Base-by-base conservation (phyloP, 2,888 invertebrate genomes). In the Troides helena region DNA sequence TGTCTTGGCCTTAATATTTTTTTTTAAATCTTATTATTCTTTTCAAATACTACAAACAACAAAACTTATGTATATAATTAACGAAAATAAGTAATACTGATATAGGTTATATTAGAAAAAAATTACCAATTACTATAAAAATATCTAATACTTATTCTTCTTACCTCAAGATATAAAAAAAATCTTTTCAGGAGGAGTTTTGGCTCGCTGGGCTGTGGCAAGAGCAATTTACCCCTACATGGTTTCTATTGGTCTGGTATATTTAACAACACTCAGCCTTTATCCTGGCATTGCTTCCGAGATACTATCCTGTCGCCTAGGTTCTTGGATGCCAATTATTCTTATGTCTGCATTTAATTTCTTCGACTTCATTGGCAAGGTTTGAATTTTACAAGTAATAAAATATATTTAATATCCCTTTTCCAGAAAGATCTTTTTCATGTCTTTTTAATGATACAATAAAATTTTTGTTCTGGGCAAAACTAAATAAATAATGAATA, bases 281-380 rank as follows among this genome's bases (percentile, higher is more conserved):
- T 98, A 98, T 83, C 98, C 98, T 0, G 98, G 98, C 65, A 97
- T 98, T 65, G 95, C 97, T 69, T 97, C 98, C 0, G 98, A 98
- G 85, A 96, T 98, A 43, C 94, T 95, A 18, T 97, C 97, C 71
- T 98, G 98, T 81, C 94, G 94, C 36, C 94, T 97, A 58, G 95
- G 95, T 21, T 95, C 95, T 2, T 98, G 98, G 98, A 97, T 98
- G 96, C 98, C 98, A 0, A 97, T 98, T 46, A 91, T 98, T 59
- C 93, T 98, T 70, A 98, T 98, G 97, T 95, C 97, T 1, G 94
- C 96, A 14, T 98, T 98, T 84, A 98, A 98, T 80, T 94, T 95
- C 5, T 96, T 96, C 65, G 98, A 98, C 88, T 94, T 98, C 21
- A 90, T 97, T 73, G 98, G 98, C 75, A 96, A 96, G 93, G 95